phyloP scores from a whole-genome alignment of 2,888 invertebrate genomes.

The Micoletzkya japonica region DNA sequence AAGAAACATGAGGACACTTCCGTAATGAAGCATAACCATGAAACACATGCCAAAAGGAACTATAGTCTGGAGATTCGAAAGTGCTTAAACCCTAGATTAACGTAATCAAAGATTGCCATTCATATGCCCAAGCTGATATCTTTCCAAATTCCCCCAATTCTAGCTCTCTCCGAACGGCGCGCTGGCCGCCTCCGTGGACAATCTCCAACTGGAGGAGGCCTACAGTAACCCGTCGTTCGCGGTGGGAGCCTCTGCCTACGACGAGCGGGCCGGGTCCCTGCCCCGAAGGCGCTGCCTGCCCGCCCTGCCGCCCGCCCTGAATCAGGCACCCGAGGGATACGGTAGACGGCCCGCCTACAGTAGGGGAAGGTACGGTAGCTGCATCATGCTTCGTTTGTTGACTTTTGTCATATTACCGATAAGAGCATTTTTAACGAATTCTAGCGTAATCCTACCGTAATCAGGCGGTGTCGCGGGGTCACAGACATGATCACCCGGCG shows the following conservation, averaged over 20 bases:
- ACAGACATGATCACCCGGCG: conserved; percentile 27
- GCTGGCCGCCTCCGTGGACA: conserved; percentile 15
- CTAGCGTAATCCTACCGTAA: not conserved
- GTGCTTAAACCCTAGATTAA: too few species aligned
- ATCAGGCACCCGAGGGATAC: not conserved
- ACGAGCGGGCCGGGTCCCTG: conserved; percentile 37
- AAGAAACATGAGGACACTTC: too few species aligned
- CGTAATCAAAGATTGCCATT: too few species aligned
- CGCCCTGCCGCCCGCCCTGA: not conserved
- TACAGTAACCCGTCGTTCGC: not conserved
- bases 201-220: conserved; percentile 5
- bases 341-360: conserved; percentile 21
- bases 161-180: conserved; percentile 2
- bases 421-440: not conserved
- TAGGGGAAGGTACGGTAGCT: conserved; percentile 7
- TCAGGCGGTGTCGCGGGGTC: conserved; percentile 30
- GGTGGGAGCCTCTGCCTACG: conserved; percentile 26
- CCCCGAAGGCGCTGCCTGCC: conserved; percentile 29
- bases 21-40: too few species aligned
- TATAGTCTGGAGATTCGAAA: too few species aligned
- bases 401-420: not conserved
- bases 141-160: too few species aligned
- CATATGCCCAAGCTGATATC: too few species aligned
- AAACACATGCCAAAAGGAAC: too few species aligned
- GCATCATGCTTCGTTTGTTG: not conserved